These are phyloP conservation scores for Hirtodrosophila alboralis DNA, from an alignment of 2,888 invertebrate species.

Conservation along the genomic window DNA sequence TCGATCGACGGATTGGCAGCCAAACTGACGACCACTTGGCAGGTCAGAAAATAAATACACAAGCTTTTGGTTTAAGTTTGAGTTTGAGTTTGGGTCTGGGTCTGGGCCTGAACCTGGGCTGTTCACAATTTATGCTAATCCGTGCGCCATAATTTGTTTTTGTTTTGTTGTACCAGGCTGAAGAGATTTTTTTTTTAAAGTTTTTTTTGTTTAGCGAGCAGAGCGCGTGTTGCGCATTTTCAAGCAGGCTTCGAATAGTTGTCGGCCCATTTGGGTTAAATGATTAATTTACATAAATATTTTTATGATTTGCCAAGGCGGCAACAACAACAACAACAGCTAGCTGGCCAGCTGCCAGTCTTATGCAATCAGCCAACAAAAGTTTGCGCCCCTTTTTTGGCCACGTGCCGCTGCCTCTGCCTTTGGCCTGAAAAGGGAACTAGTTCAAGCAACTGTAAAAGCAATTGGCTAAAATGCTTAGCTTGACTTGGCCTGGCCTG, in stretches of 20 bases:
- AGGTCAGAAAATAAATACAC: slow-evolving; percentile 65
- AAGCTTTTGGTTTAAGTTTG: too few relatives aligned
- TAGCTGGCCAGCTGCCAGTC: slow-evolving; percentile 69
- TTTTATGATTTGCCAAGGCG: slow-evolving; percentile 76
- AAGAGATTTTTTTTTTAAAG: slow-evolving; percentile 27
- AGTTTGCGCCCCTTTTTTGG: slow-evolving; percentile 62
- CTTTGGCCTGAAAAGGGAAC: slow-evolving; percentile 50
- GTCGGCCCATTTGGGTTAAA: slow-evolving; percentile 77
- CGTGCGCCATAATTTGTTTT: slow-evolving; percentile 76
- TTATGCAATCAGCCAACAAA: slow-evolving; percentile 67
- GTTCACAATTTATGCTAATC: slow-evolving; percentile 77
- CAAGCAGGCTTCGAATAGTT: slow-evolving; percentile 63
- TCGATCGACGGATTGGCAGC: slow-evolving; percentile 52
- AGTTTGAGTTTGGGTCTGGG: slow-evolving; percentile 3
- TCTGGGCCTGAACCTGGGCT: slow-evolving; percentile 23
- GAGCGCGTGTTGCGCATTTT: slow-evolving; percentile 77
- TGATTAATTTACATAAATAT: slow-evolving; percentile 80
- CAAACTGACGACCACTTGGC: slow-evolving; percentile 62
- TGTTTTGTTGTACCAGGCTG: slow-evolving; percentile 56
- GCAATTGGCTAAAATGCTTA: slow-evolving; percentile 55
- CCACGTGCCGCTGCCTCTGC: slow-evolving; percentile 58
- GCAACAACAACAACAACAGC: slow-evolving; percentile 30
- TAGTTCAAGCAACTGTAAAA: slow-evolving; percentile 79
- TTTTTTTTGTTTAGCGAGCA: slow-evolving; percentile 42
- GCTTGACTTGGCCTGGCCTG: too few relatives aligned